Percentiles rank a stretch among this genome's conserved stretches.
phyloP scores from a whole-genome alignment of 2,888 invertebrate species.

The Pachycephus smyrnensis region DNA sequence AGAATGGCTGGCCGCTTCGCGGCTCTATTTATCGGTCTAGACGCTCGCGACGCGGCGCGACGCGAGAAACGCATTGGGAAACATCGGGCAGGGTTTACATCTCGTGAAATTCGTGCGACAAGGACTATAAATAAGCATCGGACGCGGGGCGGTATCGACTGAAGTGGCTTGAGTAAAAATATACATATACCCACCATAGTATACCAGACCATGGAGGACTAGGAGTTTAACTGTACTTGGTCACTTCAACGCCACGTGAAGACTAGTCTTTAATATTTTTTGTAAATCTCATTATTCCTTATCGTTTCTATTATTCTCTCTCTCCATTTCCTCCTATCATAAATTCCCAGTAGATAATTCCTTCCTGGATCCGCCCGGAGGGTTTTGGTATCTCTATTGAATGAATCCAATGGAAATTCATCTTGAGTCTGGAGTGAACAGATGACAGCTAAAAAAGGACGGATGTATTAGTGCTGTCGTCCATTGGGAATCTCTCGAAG shows the following conservation, averaged over 20 bases:
- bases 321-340: not conserved
- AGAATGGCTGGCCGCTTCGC: not conserved
- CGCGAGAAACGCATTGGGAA: conserved; percentile 1
- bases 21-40: conserved; percentile 7
- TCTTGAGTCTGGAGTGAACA: not conserved
- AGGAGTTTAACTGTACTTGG: not conserved
- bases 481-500: not conserved
- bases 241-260: not conserved
- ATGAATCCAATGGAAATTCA: not conserved
- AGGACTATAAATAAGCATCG: conserved; percentile 47
- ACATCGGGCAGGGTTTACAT: conserved; percentile 22
- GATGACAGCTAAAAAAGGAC: not conserved
- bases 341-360: not conserved
- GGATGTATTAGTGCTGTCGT: not conserved
- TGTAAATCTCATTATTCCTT: not conserved
- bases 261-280: not conserved
- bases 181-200: conserved; percentile 15
- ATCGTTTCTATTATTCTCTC: not conserved
- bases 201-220: not conserved
- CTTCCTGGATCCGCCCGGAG: not conserved
- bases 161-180: conserved; percentile 39
- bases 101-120: conserved; percentile 42
- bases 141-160: conserved; percentile 27
- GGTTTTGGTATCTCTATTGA: not conserved
- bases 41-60: conserved; percentile 1